Base-by-base conservation (phyloP, 2,797 vertebrate genomes). In the Dryobates pubescens region DNA sequence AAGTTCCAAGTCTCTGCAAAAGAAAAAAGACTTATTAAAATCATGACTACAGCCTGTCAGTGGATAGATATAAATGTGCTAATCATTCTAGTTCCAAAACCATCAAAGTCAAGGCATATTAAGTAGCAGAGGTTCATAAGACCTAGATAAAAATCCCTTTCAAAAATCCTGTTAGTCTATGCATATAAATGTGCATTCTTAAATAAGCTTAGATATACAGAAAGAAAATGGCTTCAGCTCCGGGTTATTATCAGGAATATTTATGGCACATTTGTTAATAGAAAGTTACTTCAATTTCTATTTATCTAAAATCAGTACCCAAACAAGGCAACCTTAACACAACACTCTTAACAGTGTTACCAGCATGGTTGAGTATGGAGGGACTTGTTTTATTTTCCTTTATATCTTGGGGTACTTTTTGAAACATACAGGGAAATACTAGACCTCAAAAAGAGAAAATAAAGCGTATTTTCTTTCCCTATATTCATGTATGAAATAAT, bases 121-220 rank as follows among this genome's bases (percentile, higher is more conserved):
- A 77, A 90, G 62, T 41, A 67, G 26, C 38, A 61, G 56, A 89
- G 29, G 43, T 88, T 84, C 67, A 61, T 18, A 73, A 58, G 58
- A 34, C 74, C 54, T 65, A 54, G 92, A 95, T 94, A 92, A 92
- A 95, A 94, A 86, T 51, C 54, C 59, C 47, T 93, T 94, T 93
- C 53, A 78, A 63, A 76, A 79, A 74, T 88, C 94, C 80, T 86
- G 51, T 75, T 90, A 51, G 59, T 64, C 56, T 69, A 6, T 47
- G 29, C 54, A 61, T 76, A 53, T 67, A 51, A 71, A 81, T 91
- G 86, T 92, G 11, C 10, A 70, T 86, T 83, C 3, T 32, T 83
- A 87, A 95, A 86, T 41, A 91, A n/a, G 30, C 14, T 91, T 89
- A 84, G 77, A 86, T 74, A 88, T 69, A 87, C 69, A 70, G 65